Percentiles rank a stretch among this genome's conserved stretches.
These are phyloP conservation scores for Lophura nycthemera DNA, from an alignment of 2,113 vertebrate species.

Conservation along the genomic window DNA sequence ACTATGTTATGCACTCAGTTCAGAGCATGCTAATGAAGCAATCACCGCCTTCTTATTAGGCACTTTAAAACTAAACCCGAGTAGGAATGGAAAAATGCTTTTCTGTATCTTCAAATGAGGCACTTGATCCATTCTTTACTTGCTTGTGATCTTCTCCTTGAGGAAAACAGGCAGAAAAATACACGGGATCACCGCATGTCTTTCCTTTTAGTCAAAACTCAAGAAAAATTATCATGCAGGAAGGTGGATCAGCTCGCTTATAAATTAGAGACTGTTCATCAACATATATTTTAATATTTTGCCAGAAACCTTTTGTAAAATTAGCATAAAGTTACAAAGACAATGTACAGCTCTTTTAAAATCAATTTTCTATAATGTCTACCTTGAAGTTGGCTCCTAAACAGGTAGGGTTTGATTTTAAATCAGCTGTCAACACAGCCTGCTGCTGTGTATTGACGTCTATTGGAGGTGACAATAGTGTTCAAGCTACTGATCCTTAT, in stretches of 20 bases:
- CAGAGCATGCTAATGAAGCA: slow-evolving; percentile 60
- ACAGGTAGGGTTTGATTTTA: neutral
- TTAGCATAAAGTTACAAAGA: neutral
- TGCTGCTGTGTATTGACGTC: neutral
- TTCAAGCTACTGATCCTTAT: neutral
- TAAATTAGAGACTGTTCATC: neutral
- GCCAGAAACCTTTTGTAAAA: neutral
- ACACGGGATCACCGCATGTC: neutral
- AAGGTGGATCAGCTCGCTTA: neutral
- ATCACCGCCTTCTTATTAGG: slow-evolving; percentile 62
- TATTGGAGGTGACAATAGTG: neutral
- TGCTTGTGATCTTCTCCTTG: slow-evolving; percentile 2
- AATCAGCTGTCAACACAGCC: neutral
- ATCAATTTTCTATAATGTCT: neutral
- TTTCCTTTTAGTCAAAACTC: neutral
- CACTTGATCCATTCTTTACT: slow-evolving; percentile 1
- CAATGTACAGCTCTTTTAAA: neutral
- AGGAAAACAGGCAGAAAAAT: neutral
- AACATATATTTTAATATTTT: neutral
- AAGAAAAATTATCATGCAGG: neutral
- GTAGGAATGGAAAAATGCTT: slow-evolving; percentile 25
- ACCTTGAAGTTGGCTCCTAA: neutral
- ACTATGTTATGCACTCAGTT: slow-evolving; percentile 48
- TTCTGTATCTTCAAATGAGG: slow-evolving; percentile 5
- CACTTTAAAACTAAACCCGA: slow-evolving; percentile 44